Conservation (phyloP, 2,888 invertebrate species). For the Nymphalis polychloros region DNA sequence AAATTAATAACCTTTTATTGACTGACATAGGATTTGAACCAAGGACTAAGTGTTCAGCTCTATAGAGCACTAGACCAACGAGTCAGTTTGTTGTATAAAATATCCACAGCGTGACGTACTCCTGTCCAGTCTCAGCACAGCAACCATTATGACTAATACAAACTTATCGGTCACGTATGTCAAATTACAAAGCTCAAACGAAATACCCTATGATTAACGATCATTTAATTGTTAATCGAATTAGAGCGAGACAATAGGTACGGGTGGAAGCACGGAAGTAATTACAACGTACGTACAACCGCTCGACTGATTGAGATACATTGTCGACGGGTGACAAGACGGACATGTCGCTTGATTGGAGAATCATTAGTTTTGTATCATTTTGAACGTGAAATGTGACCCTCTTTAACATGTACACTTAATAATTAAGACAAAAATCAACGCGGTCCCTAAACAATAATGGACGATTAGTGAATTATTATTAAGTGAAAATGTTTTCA, state of each 20-base stretch:
- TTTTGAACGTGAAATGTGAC: slow-evolving; percentile 6
- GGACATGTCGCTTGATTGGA: slow-evolving; percentile 13
- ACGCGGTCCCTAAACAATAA: too few relatives aligned
- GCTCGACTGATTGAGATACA: slow-evolving; percentile 59
- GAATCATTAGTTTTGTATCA: slow-evolving; percentile 1
- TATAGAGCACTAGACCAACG: too few relatives aligned
- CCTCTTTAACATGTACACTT: background rate
- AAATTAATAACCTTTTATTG: too few relatives aligned
- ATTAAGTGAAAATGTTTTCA: slow-evolving; percentile 34
- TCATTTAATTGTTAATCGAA: slow-evolving; percentile 58
- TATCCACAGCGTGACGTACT: background rate
- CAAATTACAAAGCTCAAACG: slow-evolving; percentile 27
- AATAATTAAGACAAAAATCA: background rate
- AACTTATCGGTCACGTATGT: slow-evolving; percentile 25
- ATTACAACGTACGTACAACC: slow-evolving; percentile 51
- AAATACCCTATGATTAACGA: slow-evolving; percentile 38
- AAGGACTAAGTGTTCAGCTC: too few relatives aligned
- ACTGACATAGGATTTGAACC: too few relatives aligned
- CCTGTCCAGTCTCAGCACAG: background rate
- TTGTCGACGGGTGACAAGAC: slow-evolving; percentile 35
- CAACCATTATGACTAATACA: slow-evolving; percentile 13
- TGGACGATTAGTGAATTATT: background rate
- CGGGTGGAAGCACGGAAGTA: slow-evolving; percentile 56
- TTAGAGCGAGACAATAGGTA: slow-evolving; percentile 61
- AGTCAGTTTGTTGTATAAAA: background rate